Base-by-base conservation (phyloP, 2,888 invertebrate species). In the Trissoscelio sp. region DNA sequence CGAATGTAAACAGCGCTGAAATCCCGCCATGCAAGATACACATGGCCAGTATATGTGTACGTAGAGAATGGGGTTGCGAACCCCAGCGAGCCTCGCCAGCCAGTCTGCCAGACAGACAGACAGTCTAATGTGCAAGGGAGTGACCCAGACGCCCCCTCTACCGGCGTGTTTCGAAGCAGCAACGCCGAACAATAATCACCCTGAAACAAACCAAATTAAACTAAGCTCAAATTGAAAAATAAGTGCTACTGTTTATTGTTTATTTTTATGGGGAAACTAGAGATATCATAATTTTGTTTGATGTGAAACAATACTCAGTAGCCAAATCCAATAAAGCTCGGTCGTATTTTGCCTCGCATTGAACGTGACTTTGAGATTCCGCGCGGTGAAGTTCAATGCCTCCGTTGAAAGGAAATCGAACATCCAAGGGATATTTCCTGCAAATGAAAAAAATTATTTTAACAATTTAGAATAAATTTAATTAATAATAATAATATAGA, bases 101-200 rank as follows among this genome's bases (percentile, higher is more conserved):
- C 62, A 85, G 83, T 75, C 84, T 69, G 83, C 79, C 85, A 87
- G 86, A 85, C 87, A 86, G 88, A 85, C 88, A 88, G 87, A 87
- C 87, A 86, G 85, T 86, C 84, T 84, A 86, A 86, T 86, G 86
- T 85, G 86, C 88, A 89, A 90, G 87, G 87, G 90, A 90, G 89
- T 90, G 89, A 90, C 89, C 89, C 89, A 90, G 90, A 90, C 90
- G 88, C 89, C 88, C 88, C 89, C 88, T 88, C 88, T 85, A 85
- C 73, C 42, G 60, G 57, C n/a, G n/a, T 85, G 83, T 87, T 86
- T 86, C 84, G 85, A 81, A 85, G 84, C 86, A 79, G 9, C 58
- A 24, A 48, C 48, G 28, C 11, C 60, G 44, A 55, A 22, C 22
- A 31, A 57, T 31, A 42, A 55, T 37, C 12, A 11, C 18, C 9